Evolutionary conservation across 2,888 invertebrate genomes (phyloP), one percentile per base, ranked within the genome.

Genomic region (Pammene fasciana): DNA sequence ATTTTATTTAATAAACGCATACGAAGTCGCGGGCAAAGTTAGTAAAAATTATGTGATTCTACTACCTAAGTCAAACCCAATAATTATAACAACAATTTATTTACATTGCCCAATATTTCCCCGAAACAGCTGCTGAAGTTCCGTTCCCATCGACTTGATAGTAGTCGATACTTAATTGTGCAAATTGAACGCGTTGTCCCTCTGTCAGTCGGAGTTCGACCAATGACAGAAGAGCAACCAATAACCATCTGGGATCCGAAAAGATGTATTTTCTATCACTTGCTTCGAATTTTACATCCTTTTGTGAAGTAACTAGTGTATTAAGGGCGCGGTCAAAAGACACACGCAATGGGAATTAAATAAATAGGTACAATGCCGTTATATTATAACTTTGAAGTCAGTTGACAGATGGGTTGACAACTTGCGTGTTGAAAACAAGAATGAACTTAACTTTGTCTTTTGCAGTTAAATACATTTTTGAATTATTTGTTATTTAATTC

Each of bases 121-220:
- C 41, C 56, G 54, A 16, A 61, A 50, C 68, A 70, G 65, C 65
- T 65, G 65, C 60, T 65, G 57, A 45, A 52, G 46, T 50, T 43
- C n/a, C 65, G 46, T 65, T 70, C 68, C 59, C 54, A 70, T 59
- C 59, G 38, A 45, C 59, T 55, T 54, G 46, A 65, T 70, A 54
- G n/a, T n/a, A n/a, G n/a, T n/a, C n/a, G n/a, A n/a, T 36, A 57
- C 14, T 64, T 70, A 70, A 70, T 70, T 70, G 70, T 65, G 65
- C 70, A 70, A 70, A 70, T 65, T 70, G 55, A 59, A 60, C 38
- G 41, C 70, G 60, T 60, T 48, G 46, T 59, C 60, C 65, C 65
- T 70, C 46, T 70, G 70, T 60, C 60, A 60, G 57, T 0, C 5
- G 16, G 10, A 13, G 10, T 13, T 68, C 54, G 13, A 34, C 70